These are phyloP conservation scores for Agrypnus murinus DNA, from an alignment of 2,888 invertebrate species.

Conservation along the genomic window DNA sequence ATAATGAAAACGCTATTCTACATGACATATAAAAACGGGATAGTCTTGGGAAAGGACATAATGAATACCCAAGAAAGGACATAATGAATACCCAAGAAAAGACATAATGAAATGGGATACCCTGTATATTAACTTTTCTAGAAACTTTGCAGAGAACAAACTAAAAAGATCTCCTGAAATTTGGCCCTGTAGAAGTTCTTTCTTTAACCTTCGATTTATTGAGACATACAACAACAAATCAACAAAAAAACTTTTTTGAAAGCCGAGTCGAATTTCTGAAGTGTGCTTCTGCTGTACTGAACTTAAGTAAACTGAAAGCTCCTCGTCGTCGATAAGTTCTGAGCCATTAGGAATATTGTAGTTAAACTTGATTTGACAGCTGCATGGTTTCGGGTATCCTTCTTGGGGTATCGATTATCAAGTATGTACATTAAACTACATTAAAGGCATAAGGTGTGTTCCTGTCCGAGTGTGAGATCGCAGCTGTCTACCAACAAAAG, in stretches of 20 bases:
- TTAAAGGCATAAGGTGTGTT: slow-evolving; percentile 36
- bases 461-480: slow-evolving; percentile 16
- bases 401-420: slow-evolving; percentile 33
- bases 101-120: too few relatives aligned
- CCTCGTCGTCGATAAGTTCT: slow-evolving; percentile 11
- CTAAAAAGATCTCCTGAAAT: too few relatives aligned
- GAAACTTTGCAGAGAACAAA: too few relatives aligned
- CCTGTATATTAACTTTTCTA: too few relatives aligned
- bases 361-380: slow-evolving; percentile 38
- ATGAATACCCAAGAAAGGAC: too few relatives aligned
- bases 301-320: slow-evolving; percentile 12
- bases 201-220: not conserved
- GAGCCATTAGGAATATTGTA: slow-evolving; percentile 18
- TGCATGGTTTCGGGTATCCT: slow-evolving; percentile 34
- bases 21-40: too few relatives aligned
- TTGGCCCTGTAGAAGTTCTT: too few relatives aligned
- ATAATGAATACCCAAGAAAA: too few relatives aligned
- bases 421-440: slow-evolving; percentile 38
- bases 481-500: slow-evolving; percentile 43
- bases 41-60: too few relatives aligned
- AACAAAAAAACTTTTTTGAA: too few relatives aligned
- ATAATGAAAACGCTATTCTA: too few relatives aligned
- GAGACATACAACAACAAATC: not conserved
- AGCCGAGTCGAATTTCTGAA: not conserved
- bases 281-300: not conserved